A percentile compares a stretch with the other conserved stretches of the same genome.
Conservation (phyloP, 2,888 invertebrate species). For the Drosophila mercatorum region DNA sequence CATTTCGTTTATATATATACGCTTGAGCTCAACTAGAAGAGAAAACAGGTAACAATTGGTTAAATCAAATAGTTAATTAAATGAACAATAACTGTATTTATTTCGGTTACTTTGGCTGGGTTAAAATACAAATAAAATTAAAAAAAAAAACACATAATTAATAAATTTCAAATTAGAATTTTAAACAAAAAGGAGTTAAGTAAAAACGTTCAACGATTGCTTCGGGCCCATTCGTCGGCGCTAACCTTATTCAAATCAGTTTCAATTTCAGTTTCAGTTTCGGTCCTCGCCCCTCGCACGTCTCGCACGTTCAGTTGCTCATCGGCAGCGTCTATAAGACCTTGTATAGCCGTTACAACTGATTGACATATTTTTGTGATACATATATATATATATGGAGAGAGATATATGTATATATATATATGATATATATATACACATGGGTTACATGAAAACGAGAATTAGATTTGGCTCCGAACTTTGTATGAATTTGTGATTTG, state of each 20-base stretch:
- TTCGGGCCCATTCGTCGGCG: conserved; percentile 49
- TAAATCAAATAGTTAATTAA: conserved; percentile 20
- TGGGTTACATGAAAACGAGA: conserved; percentile 55
- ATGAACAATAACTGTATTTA: conserved; percentile 25
- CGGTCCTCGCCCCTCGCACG: conserved; percentile 83
- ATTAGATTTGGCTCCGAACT: conserved; percentile 35
- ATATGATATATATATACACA: conserved; percentile 17
- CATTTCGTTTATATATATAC: conserved; percentile 15
- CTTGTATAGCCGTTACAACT: conserved; percentile 85
- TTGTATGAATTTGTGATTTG: conserved; percentile 39
- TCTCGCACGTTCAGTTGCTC: conserved; percentile 85
- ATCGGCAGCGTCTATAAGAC: conserved; percentile 85
- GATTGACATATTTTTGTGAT: conserved; percentile 29
- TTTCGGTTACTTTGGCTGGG: conserved; percentile 45
- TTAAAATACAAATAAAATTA: not conserved
- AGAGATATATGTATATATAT: conserved; percentile 14
- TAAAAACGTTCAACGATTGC: conserved; percentile 57
- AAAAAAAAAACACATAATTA: conserved; percentile 31
- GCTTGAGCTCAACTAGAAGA: conserved; percentile 15
- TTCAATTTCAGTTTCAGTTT: conserved; percentile 76
- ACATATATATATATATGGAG: conserved; percentile 1
- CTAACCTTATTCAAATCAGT: conserved; percentile 84
- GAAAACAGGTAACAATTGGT: conserved; percentile 18
- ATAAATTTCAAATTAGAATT: no score
- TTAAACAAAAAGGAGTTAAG: conserved; percentile 39